Conservation (phyloP, 2,888 invertebrate genomes). For the Trichogramma dendrolimi region DNA sequence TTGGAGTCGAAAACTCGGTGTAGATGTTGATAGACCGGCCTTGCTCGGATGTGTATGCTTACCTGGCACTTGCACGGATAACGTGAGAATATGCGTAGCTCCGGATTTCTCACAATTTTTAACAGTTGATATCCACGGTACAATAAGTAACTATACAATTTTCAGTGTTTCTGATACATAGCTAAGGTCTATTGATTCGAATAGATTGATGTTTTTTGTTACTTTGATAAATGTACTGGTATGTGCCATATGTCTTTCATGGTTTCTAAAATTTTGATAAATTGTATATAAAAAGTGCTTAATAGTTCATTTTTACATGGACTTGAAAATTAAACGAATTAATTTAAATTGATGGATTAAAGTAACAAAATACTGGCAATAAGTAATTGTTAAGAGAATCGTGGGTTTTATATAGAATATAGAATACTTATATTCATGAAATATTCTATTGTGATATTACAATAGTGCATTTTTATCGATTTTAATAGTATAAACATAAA, state of each 20-base stretch:
- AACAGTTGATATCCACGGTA: constrained; percentile 46
- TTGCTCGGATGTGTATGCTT: constrained; percentile 42
- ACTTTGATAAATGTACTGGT: background rate
- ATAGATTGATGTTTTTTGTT: constrained; percentile 4
- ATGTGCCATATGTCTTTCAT: too few species aligned
- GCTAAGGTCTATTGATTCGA: constrained; percentile 2
- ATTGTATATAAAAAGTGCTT: too few species aligned
- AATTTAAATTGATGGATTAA: background rate
- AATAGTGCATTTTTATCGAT: constrained; percentile 18
- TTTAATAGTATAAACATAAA: background rate
- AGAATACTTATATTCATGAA: constrained; percentile 17
- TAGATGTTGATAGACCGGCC: constrained; percentile 33
- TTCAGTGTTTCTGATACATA: constrained; percentile 26
- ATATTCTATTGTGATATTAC: constrained; percentile 26
- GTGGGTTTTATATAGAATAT: constrained; percentile 5
- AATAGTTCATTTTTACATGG: too few species aligned
- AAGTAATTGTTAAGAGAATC: background rate
- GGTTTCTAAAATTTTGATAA: too few species aligned
- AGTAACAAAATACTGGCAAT: constrained; percentile 10
- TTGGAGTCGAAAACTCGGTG: constrained; percentile 39
- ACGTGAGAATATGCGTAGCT: constrained; percentile 45
- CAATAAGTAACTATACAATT: constrained; percentile 40
- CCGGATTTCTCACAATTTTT: constrained; percentile 46
- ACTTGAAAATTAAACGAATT: too few species aligned
- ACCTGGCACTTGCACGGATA: constrained; percentile 40